Evolutionary conservation across 2,888 invertebrate genomes (phyloP).

Genomic region (Alloplasta piceator): DNA sequence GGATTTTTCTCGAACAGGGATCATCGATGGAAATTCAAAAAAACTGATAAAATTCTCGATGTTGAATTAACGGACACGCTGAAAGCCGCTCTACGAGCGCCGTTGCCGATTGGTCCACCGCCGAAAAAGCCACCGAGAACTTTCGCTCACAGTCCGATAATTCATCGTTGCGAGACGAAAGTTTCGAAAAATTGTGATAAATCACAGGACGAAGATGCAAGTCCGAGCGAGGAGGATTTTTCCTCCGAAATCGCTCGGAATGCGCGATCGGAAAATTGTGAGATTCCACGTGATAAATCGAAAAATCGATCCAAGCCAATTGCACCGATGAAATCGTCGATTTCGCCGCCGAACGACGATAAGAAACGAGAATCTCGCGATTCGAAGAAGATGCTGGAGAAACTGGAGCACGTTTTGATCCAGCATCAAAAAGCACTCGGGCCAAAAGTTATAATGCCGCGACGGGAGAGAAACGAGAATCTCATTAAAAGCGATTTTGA

Average conservation of each 20-base stretch:
- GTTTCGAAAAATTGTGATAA: slow-evolving; percentile 40
- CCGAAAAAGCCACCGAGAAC: slow-evolving; percentile 91
- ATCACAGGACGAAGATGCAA: background rate
- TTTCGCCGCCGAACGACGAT: slow-evolving; percentile 16
- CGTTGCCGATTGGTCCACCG: slow-evolving; percentile 88
- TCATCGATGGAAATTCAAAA: background rate
- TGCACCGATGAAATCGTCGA: slow-evolving; percentile 52
- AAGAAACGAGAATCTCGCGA: slow-evolving; percentile 76
- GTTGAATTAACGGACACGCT: slow-evolving; percentile 85
- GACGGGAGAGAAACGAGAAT: slow-evolving; percentile 51
- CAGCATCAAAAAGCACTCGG: slow-evolving; percentile 82
- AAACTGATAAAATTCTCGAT: slow-evolving; percentile 40
- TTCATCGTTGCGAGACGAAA: slow-evolving; percentile 22
- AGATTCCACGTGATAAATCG: background rate
- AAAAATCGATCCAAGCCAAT: slow-evolving; percentile 46
- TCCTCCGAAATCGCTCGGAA: background rate
- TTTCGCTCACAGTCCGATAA: slow-evolving; percentile 83
- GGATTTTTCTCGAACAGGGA: background rate
- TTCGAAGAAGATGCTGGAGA: slow-evolving; percentile 87
- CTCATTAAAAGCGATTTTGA: slow-evolving; percentile 31
- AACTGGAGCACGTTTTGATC: slow-evolving; percentile 86
- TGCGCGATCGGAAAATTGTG: background rate
- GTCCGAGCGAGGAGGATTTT: slow-evolving; percentile 24
- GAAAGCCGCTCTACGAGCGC: slow-evolving; percentile 87
- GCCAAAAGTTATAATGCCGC: slow-evolving; percentile 66